These are phyloP conservation scores for Catocala sponsa DNA, from an alignment of 2,888 invertebrate genomes.

Conservation along the genomic window DNA sequence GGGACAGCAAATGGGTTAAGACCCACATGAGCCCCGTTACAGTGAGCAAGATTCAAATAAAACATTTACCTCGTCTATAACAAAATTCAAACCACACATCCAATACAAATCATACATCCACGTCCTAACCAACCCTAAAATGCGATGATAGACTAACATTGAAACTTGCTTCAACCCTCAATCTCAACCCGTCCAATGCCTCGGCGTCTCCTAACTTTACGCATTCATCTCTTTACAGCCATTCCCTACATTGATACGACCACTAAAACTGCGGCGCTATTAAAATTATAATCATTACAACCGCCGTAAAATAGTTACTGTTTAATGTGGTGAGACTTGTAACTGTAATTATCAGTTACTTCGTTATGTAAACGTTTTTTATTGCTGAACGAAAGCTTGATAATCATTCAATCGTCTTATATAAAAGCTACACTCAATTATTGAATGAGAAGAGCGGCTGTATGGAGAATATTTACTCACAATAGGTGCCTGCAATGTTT, in stretches of 20 bases:
- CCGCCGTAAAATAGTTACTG: constrained; percentile 11
- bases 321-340: constrained; percentile 3
- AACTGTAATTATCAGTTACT: constrained; percentile 6
- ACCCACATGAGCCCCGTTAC: too few species aligned
- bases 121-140: constrained; percentile 26
- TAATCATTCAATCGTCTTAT: too few species aligned
- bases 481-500: too few species aligned
- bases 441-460: too few species aligned
- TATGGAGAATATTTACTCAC: too few species aligned
- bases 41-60: too few species aligned
- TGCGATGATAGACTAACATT: constrained; percentile 27
- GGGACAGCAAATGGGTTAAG: too few species aligned
- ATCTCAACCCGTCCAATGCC: constrained; percentile 15
- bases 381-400: neutral
- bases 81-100: too few species aligned
- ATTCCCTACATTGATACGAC: constrained; percentile 42
- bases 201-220: constrained; percentile 59
- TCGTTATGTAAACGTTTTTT: constrained; percentile 1
- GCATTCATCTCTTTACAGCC: constrained; percentile 56
- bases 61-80: too few species aligned
- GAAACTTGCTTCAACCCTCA: constrained; percentile 36
- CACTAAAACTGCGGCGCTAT: constrained; percentile 50
- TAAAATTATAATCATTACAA: constrained; percentile 34
- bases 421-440: too few species aligned
- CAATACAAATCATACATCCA: too few species aligned